These are phyloP conservation scores for Sericinus montela DNA, from an alignment of 2,888 invertebrate species.

Conservation along the genomic window DNA sequence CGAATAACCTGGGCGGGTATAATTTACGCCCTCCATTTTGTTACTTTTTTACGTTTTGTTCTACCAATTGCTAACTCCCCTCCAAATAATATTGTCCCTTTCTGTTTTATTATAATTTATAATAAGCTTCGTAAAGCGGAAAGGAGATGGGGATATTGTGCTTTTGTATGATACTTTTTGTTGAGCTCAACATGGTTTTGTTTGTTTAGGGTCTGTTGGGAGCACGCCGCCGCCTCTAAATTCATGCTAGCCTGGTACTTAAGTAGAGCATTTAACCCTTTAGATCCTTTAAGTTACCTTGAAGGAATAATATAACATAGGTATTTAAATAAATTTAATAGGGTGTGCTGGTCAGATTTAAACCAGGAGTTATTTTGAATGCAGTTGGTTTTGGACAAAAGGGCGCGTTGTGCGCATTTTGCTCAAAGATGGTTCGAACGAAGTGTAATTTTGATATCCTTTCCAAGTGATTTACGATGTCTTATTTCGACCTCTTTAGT, in stretches of 20 bases:
- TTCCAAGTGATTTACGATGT: not conserved
- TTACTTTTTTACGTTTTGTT: conserved; percentile 9
- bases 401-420: no score
- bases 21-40: conserved; percentile 10
- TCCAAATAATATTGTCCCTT: conserved; percentile 3
- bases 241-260: conserved; percentile 48
- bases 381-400: no score
- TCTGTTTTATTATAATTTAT: not conserved
- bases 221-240: conserved; percentile 24
- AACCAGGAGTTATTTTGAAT: no score
- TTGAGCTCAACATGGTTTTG: conserved; percentile 23
- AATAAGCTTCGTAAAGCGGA: not conserved
- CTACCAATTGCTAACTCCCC: conserved; percentile 3
- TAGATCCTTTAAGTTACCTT: not conserved
- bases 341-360: no score
- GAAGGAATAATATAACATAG: not conserved
- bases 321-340: no score
- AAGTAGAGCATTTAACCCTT: conserved; percentile 55
- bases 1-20: not conserved
- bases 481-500: not conserved
- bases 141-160: conserved; percentile 13
- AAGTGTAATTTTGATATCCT: not conserved
- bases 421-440: no score
- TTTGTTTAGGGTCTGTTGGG: conserved; percentile 23
- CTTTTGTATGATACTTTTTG: conserved; percentile 22